Evolutionary conservation across 2,797 vertebrate species (phyloP), one percentile per base, ranked within the genome.

Genomic region (Pogonophryne albipinna): DNA sequence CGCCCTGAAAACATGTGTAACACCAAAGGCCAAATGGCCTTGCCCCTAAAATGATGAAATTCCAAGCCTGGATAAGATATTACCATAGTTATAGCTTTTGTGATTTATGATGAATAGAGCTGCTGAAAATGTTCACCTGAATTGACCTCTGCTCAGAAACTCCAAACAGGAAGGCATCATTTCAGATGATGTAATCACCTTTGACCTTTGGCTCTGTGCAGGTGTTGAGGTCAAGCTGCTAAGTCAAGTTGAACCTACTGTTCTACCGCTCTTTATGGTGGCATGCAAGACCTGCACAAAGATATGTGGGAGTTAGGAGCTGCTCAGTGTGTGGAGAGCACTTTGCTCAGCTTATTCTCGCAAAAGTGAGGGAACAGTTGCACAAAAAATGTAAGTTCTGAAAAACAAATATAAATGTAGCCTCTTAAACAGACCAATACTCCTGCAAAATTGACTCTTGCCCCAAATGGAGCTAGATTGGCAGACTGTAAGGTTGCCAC

Each of bases 301-400:
- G 38, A 46, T 53, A 27, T 58, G 87, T 87, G 74, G 85, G 85
- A 85, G 65, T 63, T 2, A 58, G 60, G 66, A 62, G 74, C 41
- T 78, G 62, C 72, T 74, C 13, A 41, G 34, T 27, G 41, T 20
- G 64, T 81, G 20, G 23, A 87, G 79, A 55, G 79, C 80, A 45
- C 85, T 82, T 53, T 15, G 14, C 20, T 20, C 14, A 3, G 59
- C 59, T 67, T 57, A 42, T 72, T 85, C 85, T 50, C 50, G 53
- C 68, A 47, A 73, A 67, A 64, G 74, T 65, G 47, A 62, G 41
- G 10, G n/a, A 77, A 47, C 19, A 10, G 19, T 53, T 55, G 20
- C 3, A 27, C 10, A 3, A 64, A 78, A 70, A 60, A 6, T 46
- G 15, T 17, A 72, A 57, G 20, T 12, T 27, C 46, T 74, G 65